phyloP scores from a whole-genome alignment of 1,140 invertebrate species.

The Melipona quadrifasciata region DNA sequence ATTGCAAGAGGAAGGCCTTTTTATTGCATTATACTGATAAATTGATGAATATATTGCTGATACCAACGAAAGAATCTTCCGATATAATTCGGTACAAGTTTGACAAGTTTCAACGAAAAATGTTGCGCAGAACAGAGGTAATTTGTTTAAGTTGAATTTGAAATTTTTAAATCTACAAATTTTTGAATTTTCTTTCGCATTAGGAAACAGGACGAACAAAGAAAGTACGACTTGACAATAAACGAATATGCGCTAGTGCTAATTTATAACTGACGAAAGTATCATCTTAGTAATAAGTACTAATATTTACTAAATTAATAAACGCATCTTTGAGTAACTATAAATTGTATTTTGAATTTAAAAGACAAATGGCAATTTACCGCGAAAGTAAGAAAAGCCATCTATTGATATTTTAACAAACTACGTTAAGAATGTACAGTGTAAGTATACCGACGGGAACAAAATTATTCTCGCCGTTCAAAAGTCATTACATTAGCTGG shows the following conservation, averaged over 20 bases:
- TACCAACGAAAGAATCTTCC: slow-evolving; percentile 34
- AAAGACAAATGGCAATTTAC: background rate
- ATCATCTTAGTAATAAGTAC: slow-evolving; percentile 8
- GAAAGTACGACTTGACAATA: background rate
- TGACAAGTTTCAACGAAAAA: slow-evolving; percentile 29
- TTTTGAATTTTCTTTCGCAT: background rate
- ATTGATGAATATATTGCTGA: slow-evolving; percentile 25
- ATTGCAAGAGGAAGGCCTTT: background rate
- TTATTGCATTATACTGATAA: background rate
- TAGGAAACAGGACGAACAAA: background rate
- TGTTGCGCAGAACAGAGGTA: slow-evolving; percentile 18
- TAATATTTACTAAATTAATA: slow-evolving; percentile 16
- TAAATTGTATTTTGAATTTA: background rate
- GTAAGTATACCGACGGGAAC: background rate
- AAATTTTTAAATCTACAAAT: background rate
- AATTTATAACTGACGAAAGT: background rate
- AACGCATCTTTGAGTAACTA: slow-evolving; percentile 4
- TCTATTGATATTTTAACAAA: background rate
- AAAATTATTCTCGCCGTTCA: background rate
- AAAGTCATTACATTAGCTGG: background rate
- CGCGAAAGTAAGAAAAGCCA: background rate
- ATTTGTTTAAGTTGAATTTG: background rate
- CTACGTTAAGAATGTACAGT: background rate
- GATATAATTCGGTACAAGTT: background rate
- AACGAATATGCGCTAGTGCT: background rate